These are phyloP conservation scores for Vireo griseus DNA, from an alignment of 2,797 vertebrate genomes.

Conservation along the genomic window DNA sequence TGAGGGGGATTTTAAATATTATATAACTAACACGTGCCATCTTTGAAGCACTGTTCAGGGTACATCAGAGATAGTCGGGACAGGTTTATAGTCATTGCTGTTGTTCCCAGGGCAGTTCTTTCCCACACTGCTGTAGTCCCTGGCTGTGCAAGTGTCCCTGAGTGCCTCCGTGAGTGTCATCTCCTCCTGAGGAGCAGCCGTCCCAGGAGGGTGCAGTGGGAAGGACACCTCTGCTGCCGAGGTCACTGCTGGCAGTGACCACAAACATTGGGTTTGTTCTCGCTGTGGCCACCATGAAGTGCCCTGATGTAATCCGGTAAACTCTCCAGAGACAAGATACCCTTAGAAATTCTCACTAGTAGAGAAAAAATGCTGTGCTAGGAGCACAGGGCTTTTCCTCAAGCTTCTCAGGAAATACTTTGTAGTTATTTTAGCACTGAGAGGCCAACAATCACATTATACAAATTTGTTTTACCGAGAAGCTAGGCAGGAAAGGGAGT, in stretches of 20 bases:
- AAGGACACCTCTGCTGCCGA: not conserved
- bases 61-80: not conserved
- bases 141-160: not conserved
- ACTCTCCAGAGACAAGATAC: not conserved
- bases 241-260: not conserved
- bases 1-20: not conserved
- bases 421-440: not conserved
- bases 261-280: not conserved
- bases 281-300: not conserved
- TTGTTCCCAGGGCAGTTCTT: not conserved
- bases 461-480: not conserved
- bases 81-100: not conserved
- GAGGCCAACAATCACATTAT: not conserved
- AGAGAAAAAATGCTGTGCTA: not conserved
- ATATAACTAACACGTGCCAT: not conserved
- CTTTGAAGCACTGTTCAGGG: not conserved
- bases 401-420: not conserved
- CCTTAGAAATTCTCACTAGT: not conserved
- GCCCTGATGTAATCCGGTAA: not conserved
- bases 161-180: accelerated
- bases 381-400: not conserved
- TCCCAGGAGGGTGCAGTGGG: not conserved
- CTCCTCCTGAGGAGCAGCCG: not conserved
- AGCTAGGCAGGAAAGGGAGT: not conserved
- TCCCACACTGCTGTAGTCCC: not conserved